A percentile compares a stretch with the other conserved stretches of the same genome.
Conservation (phyloP, 1,140 invertebrate genomes). For the Stegodyphus dumicola region DNA sequence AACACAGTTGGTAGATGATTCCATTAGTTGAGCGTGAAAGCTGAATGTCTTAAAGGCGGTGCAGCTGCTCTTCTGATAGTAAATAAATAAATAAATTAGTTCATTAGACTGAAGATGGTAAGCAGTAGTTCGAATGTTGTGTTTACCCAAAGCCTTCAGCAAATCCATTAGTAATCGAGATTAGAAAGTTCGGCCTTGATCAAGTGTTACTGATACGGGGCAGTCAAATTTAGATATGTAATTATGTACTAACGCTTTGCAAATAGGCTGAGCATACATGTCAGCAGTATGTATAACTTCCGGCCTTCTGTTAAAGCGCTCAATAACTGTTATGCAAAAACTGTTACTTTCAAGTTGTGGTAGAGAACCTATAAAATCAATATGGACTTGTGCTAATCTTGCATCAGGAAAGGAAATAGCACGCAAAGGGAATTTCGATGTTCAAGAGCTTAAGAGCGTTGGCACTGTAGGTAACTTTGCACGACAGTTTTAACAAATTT, state of each 20-base stretch:
- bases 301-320: slow-evolving; percentile 63
- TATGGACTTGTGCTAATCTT: slow-evolving; percentile 7
- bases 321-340: slow-evolving; percentile 49
- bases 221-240: slow-evolving; percentile 67
- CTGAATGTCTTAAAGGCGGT: no score
- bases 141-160: no score
- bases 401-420: neutral
- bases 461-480: neutral
- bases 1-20: no score
- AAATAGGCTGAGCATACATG: slow-evolving; percentile 67
- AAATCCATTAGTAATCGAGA: slow-evolving; percentile 6
- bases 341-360: neutral
- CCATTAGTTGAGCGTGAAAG: no score
- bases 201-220: slow-evolving; percentile 65
- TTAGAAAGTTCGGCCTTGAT: slow-evolving; percentile 70
- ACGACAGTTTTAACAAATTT: neutral
- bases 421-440: neutral
- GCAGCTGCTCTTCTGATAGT: no score
- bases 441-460: neutral
- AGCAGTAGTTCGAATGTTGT: no score
- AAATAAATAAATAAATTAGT: no score
- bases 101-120: no score
- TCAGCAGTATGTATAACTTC: slow-evolving; percentile 68
- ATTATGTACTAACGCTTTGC: slow-evolving; percentile 39
- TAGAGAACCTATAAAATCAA: neutral